A percentile compares a stretch with the other conserved stretches of the same genome.
Conservation (phyloP, 2,888 invertebrate species). For the Gerosis bhagava region DNA sequence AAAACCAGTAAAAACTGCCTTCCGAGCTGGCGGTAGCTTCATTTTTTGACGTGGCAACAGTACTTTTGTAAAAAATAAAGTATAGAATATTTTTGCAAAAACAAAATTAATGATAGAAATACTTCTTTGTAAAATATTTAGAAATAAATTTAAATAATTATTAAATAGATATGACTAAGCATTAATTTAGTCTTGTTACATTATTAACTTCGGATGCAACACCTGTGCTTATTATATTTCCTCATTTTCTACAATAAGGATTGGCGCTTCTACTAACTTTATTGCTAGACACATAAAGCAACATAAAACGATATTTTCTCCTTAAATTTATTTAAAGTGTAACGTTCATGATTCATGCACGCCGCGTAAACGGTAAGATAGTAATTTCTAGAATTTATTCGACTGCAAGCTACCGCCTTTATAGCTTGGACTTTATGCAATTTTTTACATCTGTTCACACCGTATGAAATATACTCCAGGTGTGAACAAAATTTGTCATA, state of each 20-base stretch:
- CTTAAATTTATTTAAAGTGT: slow-evolving; percentile 24
- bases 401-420: slow-evolving; percentile 21
- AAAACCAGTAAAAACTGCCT: too few species aligned
- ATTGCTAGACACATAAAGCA: slow-evolving; percentile 13
- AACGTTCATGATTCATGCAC: slow-evolving; percentile 17
- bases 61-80: too few species aligned
- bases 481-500: slow-evolving; percentile 24
- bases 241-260: too few species aligned
- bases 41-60: too few species aligned
- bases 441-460: slow-evolving; percentile 25
- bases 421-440: slow-evolving; percentile 23
- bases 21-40: too few species aligned
- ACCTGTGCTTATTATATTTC: slow-evolving; percentile 27
- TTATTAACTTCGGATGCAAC: too few species aligned
- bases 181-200: too few species aligned
- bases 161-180: too few species aligned
- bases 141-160: too few species aligned
- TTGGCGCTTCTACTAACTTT: slow-evolving; percentile 4
- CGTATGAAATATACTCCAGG: slow-evolving; percentile 21
- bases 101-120: too few species aligned
- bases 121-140: too few species aligned
- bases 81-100: too few species aligned
- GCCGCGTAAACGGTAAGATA: slow-evolving; percentile 22
- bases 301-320: slow-evolving; percentile 19
- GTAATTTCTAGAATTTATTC: slow-evolving; percentile 25